phyloP scores from a whole-genome alignment of 2,113 vertebrate species.

The Vulpes ferrilata region DNA sequence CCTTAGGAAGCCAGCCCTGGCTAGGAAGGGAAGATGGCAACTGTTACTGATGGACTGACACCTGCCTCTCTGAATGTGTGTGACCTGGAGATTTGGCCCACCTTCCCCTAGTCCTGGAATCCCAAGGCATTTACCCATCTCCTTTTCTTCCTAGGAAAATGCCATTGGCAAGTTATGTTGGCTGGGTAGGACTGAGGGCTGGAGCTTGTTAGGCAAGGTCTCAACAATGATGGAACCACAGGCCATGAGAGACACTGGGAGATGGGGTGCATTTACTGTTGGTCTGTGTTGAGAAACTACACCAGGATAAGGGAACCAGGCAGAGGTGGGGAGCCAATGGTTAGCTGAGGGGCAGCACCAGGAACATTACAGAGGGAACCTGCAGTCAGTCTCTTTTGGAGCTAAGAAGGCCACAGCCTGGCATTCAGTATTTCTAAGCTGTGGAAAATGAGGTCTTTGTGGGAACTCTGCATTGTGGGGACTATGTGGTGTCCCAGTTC shows the following conservation, averaged over 20 bases:
- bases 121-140: neutral
- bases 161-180: neutral
- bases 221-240: neutral
- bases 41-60: neutral
- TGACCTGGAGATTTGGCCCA: neutral
- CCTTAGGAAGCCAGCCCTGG: slow-evolving; percentile 66
- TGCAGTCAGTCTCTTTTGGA: neutral
- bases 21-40: slow-evolving; percentile 49
- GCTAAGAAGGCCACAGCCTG: neutral
- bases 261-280: neutral
- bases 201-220: neutral
- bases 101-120: neutral
- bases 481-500: neutral
- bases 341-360: neutral
- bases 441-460: neutral
- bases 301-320: neutral
- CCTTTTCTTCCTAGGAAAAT: neutral
- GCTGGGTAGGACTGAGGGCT: neutral
- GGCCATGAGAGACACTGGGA: neutral
- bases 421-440: neutral
- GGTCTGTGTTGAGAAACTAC: neutral
- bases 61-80: neutral
- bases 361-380: neutral
- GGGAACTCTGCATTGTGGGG: neutral
- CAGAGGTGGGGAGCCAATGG: neutral